These are phyloP conservation scores for Neocrepidodera transversa DNA, from an alignment of 2,888 invertebrate species.

Conservation along the genomic window DNA sequence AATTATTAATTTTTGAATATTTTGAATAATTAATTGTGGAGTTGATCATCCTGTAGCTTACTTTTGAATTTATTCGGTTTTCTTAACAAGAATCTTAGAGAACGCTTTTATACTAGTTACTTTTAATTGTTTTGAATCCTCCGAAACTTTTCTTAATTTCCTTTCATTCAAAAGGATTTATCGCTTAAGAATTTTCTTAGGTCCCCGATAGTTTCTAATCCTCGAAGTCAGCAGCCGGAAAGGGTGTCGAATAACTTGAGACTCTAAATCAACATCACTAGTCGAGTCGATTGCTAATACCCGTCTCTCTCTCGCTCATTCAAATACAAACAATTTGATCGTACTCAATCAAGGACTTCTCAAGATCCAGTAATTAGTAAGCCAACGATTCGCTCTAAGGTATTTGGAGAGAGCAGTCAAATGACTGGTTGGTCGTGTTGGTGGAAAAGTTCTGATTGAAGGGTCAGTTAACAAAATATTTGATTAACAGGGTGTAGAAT, in stretches of 20 bases:
- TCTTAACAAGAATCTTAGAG: no score
- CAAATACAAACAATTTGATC: constrained; percentile 25
- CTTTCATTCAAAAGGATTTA: background rate
- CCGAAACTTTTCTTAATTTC: background rate
- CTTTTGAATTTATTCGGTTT: no score
- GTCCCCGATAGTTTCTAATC: constrained; percentile 21
- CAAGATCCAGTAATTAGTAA: constrained; percentile 26
- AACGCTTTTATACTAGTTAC: no score
- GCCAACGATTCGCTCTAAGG: constrained; percentile 18
- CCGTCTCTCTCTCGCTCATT: no score
- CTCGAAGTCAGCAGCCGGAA: no score
- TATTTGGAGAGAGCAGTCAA: constrained; percentile 7
- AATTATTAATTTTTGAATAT: no score
- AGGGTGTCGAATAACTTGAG: constrained; percentile 22
- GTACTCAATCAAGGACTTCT: constrained; percentile 20
- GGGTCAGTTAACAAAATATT: no score
- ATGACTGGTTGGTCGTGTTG: constrained; percentile 9
- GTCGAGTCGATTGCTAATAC: constrained; percentile 13
- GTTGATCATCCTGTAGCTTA: no score
- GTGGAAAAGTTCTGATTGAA: background rate
- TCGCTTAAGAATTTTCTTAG: constrained; percentile 10
- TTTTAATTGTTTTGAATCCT: no score
- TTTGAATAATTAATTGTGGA: no score
- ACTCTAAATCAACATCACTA: constrained; percentile 25
- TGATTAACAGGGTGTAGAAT: no score